Base-by-base conservation (phyloP, 2,888 invertebrate species). In the Antheraea yamamai region DNA sequence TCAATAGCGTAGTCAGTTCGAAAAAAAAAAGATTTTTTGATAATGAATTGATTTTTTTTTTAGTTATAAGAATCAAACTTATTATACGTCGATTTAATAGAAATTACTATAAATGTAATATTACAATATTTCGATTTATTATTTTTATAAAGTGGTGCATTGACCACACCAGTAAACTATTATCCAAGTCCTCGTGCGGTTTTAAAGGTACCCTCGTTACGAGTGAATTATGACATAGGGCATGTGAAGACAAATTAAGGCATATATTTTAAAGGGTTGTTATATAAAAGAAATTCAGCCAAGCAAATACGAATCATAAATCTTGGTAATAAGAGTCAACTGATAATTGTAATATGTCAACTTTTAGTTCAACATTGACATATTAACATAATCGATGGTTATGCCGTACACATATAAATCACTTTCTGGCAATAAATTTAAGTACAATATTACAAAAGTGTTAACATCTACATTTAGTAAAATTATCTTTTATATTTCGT, bases 371-470 rank as follows among this genome's bases (percentile, higher is more conserved):
- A 75, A 73, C 76, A 77, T 74, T 78, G 79, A 80, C 80, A 82
- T 80, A 82, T 84, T 80, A 82, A 80, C 78, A 73, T 77, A 73
- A 72, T 77, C 81, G 79, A 83, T 82, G 78, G 58, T 76, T 80
- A 81, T 23, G n/a, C 64, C 73, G 76, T 75, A 82, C 76, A 78
- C 80, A 83, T 83, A 87, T 87, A 84, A 87, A 87, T 88, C 86
- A 86, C 78, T 84, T 79, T 80, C 82, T 79, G 83, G 84, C 84
- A 86, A 84, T 84, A 81, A 78, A 8, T 58, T 20, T 58, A 58
- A 77, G 80, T 82, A 89, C 87, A 89, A 88, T 89, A 89, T 89
- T 86, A 89, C 89, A 87, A 84, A 82, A 80, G 79, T 80, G 86
- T 88, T 88, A 88, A 85, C 77, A 86, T 84, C 84, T 82, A 74